phyloP scores from a whole-genome alignment of 2,113 vertebrate genomes.

The Haemorhous mexicanus region DNA sequence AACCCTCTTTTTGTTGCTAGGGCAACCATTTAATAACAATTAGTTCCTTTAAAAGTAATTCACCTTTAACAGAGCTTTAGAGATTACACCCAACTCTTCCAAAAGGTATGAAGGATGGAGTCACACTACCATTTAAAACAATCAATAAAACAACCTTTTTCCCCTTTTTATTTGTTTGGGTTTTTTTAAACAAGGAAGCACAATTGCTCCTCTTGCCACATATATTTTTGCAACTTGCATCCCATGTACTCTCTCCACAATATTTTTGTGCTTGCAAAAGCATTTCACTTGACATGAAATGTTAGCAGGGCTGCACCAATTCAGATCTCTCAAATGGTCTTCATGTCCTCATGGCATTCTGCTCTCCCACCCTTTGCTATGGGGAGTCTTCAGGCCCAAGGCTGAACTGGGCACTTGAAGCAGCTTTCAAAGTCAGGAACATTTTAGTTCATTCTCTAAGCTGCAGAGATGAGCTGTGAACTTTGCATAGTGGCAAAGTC shows the following conservation, averaged over 20 bases:
- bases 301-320: not conserved
- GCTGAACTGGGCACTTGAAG: not conserved
- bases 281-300: not conserved
- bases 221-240: not conserved
- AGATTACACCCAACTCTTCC: not conserved
- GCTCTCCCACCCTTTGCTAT: not conserved
- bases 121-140: not conserved
- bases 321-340: not conserved
- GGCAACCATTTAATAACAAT: slow-evolving; percentile 31
- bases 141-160: not conserved
- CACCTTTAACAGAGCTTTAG: not conserved
- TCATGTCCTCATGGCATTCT: accelerated
- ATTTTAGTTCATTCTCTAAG: not conserved
- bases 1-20: slow-evolving; percentile 24
- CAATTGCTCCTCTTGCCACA: not conserved
- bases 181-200: not conserved
- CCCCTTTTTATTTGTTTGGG: accelerated
- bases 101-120: not conserved
- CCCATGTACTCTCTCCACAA: not conserved
- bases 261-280: not conserved
- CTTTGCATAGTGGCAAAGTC: not conserved
- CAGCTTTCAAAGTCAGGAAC: not conserved
- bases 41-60: slow-evolving; percentile 1
- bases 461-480: not conserved
- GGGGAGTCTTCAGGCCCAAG: not conserved